These are phyloP conservation scores for Bolinopsis microptera DNA, from an alignment of 37 sponge, comb jelly and placozoan species.

Conservation along the genomic window DNA sequence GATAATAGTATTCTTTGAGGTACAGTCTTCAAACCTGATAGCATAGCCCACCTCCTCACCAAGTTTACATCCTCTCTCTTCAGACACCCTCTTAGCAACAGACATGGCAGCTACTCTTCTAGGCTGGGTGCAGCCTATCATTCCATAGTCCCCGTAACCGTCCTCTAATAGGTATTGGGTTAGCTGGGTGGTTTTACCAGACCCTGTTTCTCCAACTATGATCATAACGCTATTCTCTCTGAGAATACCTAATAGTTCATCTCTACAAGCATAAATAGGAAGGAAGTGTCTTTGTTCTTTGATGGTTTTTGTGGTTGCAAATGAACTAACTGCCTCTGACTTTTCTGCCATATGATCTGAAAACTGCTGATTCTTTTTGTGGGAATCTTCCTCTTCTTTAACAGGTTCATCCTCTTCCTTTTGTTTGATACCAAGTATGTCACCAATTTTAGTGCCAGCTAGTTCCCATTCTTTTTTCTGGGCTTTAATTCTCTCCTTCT, in stretches of 20 bases:
- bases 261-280: conserved; percentile 90
- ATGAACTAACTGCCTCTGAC: conserved; percentile 84
- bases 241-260: conserved; percentile 84
- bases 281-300: conserved; percentile 92
- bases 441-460: conserved; percentile 92
- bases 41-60: conserved; percentile 98
- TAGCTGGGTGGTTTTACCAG: conserved; percentile 98
- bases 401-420: conserved; percentile 86
- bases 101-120: conserved; percentile 99
- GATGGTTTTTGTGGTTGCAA: conserved; percentile 88
- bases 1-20: conserved; percentile 86
- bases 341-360: conserved; percentile 84
- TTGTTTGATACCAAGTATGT: conserved; percentile 89
- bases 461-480: conserved; percentile 97
- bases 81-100: conserved; percentile 96
- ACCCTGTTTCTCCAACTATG: conserved; percentile 98
- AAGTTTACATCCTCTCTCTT: conserved; percentile 84
- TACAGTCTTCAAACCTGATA: conserved; percentile 98
- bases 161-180: conserved; percentile 97
- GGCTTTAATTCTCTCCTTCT: conserved; percentile 97
- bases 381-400: conserved; percentile 74
- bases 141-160: conserved; percentile 85
- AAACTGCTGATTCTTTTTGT: conserved; percentile 91
- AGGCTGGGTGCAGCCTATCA: conserved; percentile 99
- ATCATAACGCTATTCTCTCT: conserved; percentile 93